Base-by-base conservation (phyloP, 1,140 invertebrate species). In the Phenacoccus solenopsis region DNA sequence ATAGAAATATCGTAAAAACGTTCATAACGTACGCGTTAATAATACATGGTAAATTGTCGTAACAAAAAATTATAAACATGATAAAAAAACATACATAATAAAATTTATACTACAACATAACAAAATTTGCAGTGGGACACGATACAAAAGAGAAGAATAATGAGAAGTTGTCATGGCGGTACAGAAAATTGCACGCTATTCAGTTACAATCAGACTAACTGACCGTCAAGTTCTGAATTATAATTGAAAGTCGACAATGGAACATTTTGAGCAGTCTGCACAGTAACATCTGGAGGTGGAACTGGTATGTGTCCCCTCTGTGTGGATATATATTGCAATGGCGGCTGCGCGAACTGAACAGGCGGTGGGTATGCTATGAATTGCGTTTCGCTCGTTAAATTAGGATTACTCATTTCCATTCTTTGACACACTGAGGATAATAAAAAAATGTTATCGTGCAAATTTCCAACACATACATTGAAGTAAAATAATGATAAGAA, bases 351-450 rank as follows among this genome's bases (percentile, higher is more conserved):
- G 71, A 74, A 76, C 56, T 78, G 76, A 24, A 78, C 74, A 24
- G 76, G 75, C 9, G 78, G 76, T 25, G 78, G 77, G 70, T 77
- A 80, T 21, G 79, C 77, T 13, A 80, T 74, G 72, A 80, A 80
- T 22, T 78, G 72, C 1, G 78, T 75, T 72, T 80, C 78, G 0
- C 78, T 77, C 1, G 76, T 72, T 30, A 79, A 75, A 70, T 78
- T 77, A 72, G 76, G 77, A 70, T 75, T 75, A 27, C 59, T 27
- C 20, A 22, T 10, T 5, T 64, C 59, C 5, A 64, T 64, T 27
- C 59, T 64, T 27, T 64, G 59, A 16, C 59, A 64, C 25, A 64
- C 59, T 64, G 38, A 24, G 22, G 59, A 64, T 24, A 64, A 64
- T 9, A 49, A 49, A 3, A 9, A n/a, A 32, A 32, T 32, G 38